Evolutionary conservation across 2,797 vertebrate genomes (phyloP).

Genomic region (Lithobates sylvaticus): DNA sequence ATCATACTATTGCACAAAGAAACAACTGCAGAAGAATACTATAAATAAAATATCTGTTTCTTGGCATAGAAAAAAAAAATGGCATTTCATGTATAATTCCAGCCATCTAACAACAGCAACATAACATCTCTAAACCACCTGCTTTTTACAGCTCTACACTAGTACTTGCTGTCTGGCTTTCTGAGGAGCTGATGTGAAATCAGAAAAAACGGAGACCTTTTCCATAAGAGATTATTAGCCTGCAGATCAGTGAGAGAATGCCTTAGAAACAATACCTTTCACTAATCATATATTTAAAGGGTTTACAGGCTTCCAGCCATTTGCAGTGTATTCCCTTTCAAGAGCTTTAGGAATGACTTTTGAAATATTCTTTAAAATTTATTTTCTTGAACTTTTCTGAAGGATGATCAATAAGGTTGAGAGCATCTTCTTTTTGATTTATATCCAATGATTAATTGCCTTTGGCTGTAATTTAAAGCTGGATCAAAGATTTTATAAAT

Average conservation of each 20-base stretch:
- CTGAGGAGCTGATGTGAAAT: conserved; percentile 58
- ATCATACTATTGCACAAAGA: no score
- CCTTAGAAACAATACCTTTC: conserved; percentile 59
- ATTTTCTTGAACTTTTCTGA: conserved; percentile 63
- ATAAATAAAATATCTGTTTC: conserved; percentile 27
- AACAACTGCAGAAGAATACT: not conserved
- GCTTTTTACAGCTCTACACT: conserved; percentile 62
- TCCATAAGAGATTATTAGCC: conserved; percentile 60
- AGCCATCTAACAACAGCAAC: not conserved
- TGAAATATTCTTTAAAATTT: conserved; percentile 65
- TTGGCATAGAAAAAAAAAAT: no score
- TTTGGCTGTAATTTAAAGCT: conserved; percentile 51
- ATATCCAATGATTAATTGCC: conserved; percentile 65
- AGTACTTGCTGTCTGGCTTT: conserved; percentile 62
- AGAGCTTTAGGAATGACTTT: conserved; percentile 60
- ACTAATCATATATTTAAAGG: conserved; percentile 63
- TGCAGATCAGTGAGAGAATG: conserved; percentile 55
- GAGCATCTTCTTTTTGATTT: conserved; percentile 63
- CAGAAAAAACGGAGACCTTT: conserved; percentile 61
- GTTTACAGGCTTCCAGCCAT: conserved; percentile 63
- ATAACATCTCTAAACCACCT: conserved; percentile 8
- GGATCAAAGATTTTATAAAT: conserved; percentile 59
- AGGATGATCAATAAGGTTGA: conserved; percentile 65
- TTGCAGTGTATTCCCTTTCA: conserved; percentile 64
- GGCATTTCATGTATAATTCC: conserved; percentile 41